phyloP scores from a whole-genome alignment of 1,140 invertebrate species.

The Dendroctonus valens region DNA sequence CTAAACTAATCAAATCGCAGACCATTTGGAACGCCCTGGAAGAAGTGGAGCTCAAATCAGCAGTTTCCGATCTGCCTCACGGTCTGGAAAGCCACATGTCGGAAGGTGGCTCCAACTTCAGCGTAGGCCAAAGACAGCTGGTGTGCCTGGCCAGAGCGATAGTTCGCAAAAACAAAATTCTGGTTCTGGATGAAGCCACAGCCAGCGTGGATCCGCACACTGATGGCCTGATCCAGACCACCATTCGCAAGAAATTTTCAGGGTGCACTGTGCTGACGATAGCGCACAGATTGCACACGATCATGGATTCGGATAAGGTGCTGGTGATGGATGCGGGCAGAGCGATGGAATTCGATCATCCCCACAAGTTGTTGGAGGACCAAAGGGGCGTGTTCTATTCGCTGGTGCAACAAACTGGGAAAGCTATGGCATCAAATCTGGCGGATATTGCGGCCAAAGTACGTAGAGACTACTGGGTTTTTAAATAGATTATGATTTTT shows the following conservation, averaged over 20 bases:
- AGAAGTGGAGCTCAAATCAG: conserved; percentile 68
- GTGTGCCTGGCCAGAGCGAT: conserved; percentile 62
- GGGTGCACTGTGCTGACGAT: conserved; percentile 69
- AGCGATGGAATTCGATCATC: conserved; percentile 58
- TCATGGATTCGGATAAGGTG: conserved; percentile 66
- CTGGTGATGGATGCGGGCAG: conserved; percentile 58
- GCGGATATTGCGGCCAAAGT: conserved; percentile 57
- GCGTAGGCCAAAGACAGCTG: conserved; percentile 58
- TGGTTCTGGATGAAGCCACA: conserved; percentile 70
- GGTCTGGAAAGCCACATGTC: conserved; percentile 56
- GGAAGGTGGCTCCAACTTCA: conserved; percentile 60
- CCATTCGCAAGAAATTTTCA: conserved; percentile 59
- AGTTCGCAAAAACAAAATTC: conserved; percentile 58
- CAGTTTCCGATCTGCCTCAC: conserved; percentile 46
- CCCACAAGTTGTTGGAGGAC: conserved; percentile 59
- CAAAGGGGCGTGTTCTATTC: conserved; percentile 54
- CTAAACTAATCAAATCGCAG: conserved; percentile 5
- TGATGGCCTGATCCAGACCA: conserved; percentile 60
- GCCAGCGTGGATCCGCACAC: conserved; percentile 62
- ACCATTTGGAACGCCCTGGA: conserved; percentile 79
- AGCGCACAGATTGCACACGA: conserved; percentile 70
- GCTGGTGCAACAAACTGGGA: conserved; percentile 66
- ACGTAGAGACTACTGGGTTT: neutral
- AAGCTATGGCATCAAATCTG: conserved; percentile 58
- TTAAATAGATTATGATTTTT: too few species aligned